Conservation (phyloP, 92 coral and sea anemone genomes). For the Parazoanthus atlanticus region DNA sequence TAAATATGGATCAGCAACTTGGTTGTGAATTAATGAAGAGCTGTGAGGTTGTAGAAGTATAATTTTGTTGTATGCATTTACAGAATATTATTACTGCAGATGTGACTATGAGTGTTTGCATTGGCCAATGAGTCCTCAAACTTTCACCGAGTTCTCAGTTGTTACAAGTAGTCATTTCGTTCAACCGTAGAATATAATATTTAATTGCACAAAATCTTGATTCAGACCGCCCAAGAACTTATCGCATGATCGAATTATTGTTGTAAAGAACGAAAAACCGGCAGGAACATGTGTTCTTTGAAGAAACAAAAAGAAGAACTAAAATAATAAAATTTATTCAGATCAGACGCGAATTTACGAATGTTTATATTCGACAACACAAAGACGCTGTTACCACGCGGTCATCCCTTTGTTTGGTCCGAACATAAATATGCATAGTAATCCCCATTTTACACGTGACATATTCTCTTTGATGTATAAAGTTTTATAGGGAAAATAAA, state of each 20-base stretch:
- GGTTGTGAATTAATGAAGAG: background rate
- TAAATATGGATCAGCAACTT: background rate
- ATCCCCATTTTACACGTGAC: background rate
- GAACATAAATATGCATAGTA: slow-evolving; percentile 12
- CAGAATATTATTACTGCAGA: background rate
- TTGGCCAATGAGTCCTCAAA: background rate
- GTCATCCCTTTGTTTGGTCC: slow-evolving; percentile 11
- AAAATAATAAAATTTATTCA: slow-evolving; percentile 11
- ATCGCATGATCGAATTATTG: background rate
- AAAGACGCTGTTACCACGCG: slow-evolving; percentile 15
- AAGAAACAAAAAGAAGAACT: background rate
- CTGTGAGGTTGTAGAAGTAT: background rate
- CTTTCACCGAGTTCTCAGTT: background rate
- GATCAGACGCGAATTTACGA: background rate
- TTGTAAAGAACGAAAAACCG: background rate
- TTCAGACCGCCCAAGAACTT: background rate
- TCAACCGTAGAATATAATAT: background rate
- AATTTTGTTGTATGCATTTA: background rate
- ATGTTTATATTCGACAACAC: background rate
- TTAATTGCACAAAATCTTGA: background rate
- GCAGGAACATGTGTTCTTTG: background rate
- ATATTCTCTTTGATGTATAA: background rate
- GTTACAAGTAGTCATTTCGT: background rate
- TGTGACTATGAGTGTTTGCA: background rate
- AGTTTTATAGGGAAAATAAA: background rate